Percentiles rank a stretch among this genome's conserved stretches.
Conservation (phyloP, 2,888 invertebrate genomes). For the Tetanocera ferruginea region DNA sequence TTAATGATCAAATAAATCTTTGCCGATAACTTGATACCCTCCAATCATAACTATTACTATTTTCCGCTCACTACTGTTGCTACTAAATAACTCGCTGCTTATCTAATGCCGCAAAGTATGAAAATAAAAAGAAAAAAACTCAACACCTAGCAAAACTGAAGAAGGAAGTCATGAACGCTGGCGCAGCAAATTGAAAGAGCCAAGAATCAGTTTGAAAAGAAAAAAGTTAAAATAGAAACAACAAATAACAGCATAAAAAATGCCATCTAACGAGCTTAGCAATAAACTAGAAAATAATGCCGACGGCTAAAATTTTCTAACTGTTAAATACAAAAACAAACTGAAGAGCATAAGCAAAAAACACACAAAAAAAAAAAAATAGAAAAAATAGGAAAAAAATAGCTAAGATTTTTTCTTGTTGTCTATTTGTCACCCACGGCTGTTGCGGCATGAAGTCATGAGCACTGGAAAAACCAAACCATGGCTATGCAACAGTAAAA, state of each 20-base stretch:
- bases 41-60: too few species aligned
- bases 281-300: constrained; percentile 32
- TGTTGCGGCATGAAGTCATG: neutral
- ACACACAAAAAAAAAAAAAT: neutral
- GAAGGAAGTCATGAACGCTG: constrained; percentile 24
- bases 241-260: constrained; percentile 7
- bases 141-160: constrained; percentile 42
- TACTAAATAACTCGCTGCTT: too few species aligned
- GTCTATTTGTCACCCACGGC: constrained; percentile 40
- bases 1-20: neutral
- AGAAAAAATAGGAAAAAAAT: neutral
- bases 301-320: constrained; percentile 27
- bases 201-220: neutral
- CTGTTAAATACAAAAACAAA: constrained; percentile 25
- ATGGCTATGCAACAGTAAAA: neutral
- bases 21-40: too few species aligned
- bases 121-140: neutral
- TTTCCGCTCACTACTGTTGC: too few species aligned
- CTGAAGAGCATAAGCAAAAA: constrained; percentile 11
- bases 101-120: neutral
- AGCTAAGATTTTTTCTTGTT: constrained; percentile 21
- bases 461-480: constrained; percentile 5
- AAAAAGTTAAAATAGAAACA: neutral
- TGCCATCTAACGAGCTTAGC: constrained; percentile 27
- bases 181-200: neutral